Percentiles rank a stretch among this genome's conserved stretches.
phyloP scores from a whole-genome alignment of 2,797 vertebrate species.

The Urocyon cinereoargenteus region DNA sequence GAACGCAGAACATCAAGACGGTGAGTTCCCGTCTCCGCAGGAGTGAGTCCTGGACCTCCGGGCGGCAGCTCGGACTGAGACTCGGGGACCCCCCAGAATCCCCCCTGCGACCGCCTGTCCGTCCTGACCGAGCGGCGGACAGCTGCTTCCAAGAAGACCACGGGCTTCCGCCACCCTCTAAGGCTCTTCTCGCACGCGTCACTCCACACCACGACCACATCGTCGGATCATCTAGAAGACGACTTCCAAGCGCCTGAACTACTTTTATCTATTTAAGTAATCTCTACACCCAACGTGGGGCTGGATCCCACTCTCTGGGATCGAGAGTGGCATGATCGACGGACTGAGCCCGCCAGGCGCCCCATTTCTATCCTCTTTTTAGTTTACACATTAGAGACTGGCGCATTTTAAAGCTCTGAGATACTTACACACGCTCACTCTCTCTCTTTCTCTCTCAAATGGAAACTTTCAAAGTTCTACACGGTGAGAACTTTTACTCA shows the following conservation, averaged over 20 bases:
- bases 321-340: neutral
- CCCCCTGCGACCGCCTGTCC: constrained; percentile 66
- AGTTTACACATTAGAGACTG: neutral
- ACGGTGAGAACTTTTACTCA: neutral
- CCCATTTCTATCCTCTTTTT: neutral
- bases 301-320: neutral
- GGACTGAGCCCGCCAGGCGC: neutral
- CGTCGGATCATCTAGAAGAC: neutral
- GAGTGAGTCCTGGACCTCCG: neutral
- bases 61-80: neutral
- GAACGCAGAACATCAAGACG: neutral
- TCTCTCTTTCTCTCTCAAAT: neutral
- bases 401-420: neutral
- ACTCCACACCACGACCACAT: neutral
- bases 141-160: constrained; percentile 74
- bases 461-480: neutral
- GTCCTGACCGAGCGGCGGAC: constrained; percentile 69
- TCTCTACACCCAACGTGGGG: neutral
- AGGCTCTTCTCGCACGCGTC: neutral
- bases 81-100: constrained; percentile 47
- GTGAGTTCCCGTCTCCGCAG: neutral
- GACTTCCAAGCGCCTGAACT: neutral
- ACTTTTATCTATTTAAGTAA: neutral
- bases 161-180: neutral
- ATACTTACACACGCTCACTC: neutral